Conservation (phyloP, 2,888 invertebrate species). For the Aphrophora alni region DNA sequence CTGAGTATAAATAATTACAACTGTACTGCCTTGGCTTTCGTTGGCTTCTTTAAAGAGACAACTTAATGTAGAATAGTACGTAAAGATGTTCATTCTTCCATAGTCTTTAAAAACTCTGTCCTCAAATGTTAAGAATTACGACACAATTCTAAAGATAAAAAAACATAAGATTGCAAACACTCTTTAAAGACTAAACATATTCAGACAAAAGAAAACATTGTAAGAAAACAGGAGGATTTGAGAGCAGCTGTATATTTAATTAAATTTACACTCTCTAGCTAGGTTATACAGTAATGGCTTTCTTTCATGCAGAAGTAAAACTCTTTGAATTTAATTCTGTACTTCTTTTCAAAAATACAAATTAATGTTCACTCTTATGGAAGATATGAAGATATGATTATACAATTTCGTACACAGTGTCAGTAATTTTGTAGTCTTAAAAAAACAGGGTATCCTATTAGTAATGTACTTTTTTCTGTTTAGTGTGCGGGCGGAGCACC, state of each 20-base stretch:
- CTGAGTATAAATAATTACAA: neutral
- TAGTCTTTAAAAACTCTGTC: neutral
- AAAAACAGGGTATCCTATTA: too few species aligned
- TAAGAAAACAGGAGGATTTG: neutral
- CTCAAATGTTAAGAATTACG: neutral
- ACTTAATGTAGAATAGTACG: neutral
- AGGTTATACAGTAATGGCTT: neutral
- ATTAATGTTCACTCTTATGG: too few species aligned
- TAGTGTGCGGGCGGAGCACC: too few species aligned
- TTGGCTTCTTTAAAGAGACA: neutral
- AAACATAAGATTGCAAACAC: neutral
- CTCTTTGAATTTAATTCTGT: too few species aligned
- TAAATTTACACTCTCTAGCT: neutral
- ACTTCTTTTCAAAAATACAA: too few species aligned
- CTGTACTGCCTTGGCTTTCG: neutral
- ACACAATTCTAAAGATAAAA: neutral
- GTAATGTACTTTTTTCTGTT: too few species aligned
- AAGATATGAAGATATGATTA: too few species aligned
- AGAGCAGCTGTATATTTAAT: neutral
- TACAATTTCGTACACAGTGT: too few species aligned
- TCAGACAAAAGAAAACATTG: neutral
- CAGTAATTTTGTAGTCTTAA: too few species aligned
- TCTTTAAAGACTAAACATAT: neutral
- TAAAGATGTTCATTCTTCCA: neutral
- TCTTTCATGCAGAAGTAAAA: neutral